Conservation (phyloP, 2,113 vertebrate species). For the Pygoscelis antarcticus region DNA sequence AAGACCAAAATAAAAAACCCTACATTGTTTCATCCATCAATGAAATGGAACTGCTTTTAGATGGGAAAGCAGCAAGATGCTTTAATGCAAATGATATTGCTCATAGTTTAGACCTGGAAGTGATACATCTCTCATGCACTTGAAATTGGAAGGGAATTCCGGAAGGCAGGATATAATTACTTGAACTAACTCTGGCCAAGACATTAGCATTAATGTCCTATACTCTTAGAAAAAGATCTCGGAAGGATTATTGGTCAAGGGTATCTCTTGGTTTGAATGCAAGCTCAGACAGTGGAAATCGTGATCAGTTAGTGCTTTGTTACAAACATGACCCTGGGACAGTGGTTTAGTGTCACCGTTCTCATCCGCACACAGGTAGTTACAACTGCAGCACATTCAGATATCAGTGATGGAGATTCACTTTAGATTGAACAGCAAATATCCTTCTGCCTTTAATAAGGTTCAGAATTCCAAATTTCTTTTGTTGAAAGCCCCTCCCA, state of each 20-base stretch:
- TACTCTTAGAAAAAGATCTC: neutral
- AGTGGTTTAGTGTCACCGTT: neutral
- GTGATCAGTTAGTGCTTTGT: neutral
- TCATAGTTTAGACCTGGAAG: neutral
- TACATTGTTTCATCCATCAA: neutral
- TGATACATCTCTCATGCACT: neutral
- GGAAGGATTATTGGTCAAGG: neutral
- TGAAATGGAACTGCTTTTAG: neutral
- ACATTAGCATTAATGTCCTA: neutral
- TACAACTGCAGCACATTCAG: neutral
- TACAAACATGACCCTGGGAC: neutral
- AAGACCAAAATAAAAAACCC: neutral
- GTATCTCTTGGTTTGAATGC: neutral
- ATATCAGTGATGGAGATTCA: neutral
- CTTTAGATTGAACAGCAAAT: neutral
- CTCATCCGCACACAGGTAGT: neutral
- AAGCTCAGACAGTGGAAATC: neutral
- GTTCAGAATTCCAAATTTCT: neutral
- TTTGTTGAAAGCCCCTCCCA: neutral
- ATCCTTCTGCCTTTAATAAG: neutral
- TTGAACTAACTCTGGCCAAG: neutral
- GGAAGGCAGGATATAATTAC: neutral
- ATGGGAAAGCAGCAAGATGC: neutral
- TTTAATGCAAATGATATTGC: neutral
- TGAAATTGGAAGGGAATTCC: neutral